Base-by-base conservation (phyloP, 2,888 invertebrate species). In the Hydropsyche betteni region DNA sequence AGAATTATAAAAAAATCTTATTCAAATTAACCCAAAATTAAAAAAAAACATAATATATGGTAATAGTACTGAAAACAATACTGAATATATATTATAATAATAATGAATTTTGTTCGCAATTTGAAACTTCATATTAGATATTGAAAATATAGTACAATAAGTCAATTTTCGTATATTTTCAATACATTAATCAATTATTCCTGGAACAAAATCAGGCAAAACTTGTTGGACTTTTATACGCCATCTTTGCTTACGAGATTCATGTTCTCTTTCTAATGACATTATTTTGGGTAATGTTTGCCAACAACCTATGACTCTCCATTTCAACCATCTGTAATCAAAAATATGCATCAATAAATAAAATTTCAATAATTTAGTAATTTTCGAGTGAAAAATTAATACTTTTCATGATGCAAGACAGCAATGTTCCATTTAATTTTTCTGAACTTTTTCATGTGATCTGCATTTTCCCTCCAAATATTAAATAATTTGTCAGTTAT, bases 191-290 rank as follows among this genome's bases (percentile, higher is more conserved):
- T 77, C 76, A 34, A 75, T 74, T 68, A 74, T 76, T 64, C 81
- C 87, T 1, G 92, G 92, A 70, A 85, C 85, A 81, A 91, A 93
- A 82, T 93, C 92, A 0, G 92, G 92, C 74, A 93, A 85, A 61
- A 93, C 88, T 83, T 91, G 90, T 84, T 91, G 88, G 10, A 93
- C 92, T 84, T 91, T 92, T 81, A 90, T 86, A 69, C 92, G 86
- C 92, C 92, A 93, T 81, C 89, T 89, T 80, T 89, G 87, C 81
- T 92, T 91, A 68, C 91, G 88, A 74, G 88, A 87, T 80, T 93
- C 92, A 80, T 91, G 91, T 79, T 91, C 90, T 80, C 90, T 89
- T 82, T 91, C 90, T 77, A 92, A 83, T 76, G 89, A 87, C 74
- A 91, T 86, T 58, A 92, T 85, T 58, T 90, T 90, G 3, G 91